A percentile compares a stretch with the other conserved stretches of the same genome.
These are phyloP conservation scores for Chelonus insularis DNA, from an alignment of 1,140 invertebrate species.

Conservation along the genomic window DNA sequence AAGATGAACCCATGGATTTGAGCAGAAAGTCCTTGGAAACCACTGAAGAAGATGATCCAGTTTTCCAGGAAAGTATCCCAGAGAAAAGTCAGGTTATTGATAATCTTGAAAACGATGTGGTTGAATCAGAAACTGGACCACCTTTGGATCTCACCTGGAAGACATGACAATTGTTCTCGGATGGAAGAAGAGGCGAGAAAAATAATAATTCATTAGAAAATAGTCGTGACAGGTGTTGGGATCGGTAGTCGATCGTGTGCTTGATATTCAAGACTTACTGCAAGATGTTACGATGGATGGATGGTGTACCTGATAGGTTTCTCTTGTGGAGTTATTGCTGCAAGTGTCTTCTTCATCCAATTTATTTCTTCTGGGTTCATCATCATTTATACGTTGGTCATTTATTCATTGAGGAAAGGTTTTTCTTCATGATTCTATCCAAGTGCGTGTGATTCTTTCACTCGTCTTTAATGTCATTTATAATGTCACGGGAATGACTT, in stretches of 20 bases:
- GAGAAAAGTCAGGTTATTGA: too few relatives aligned
- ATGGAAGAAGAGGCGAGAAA: background rate
- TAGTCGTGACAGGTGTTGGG: background rate
- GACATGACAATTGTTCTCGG: conserved; percentile 51
- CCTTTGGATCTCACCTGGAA: conserved; percentile 71
- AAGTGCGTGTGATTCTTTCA: background rate
- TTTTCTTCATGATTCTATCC: background rate
- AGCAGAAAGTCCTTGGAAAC: conserved; percentile 67
- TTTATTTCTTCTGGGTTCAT: too few relatives aligned
- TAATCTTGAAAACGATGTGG: conserved; percentile 39
- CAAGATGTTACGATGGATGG: too few relatives aligned
- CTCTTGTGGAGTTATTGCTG: too few relatives aligned
- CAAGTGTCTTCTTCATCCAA: too few relatives aligned
- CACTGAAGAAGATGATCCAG: conserved; percentile 13
- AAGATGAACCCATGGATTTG: conserved; percentile 77
- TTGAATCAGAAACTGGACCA: conserved; percentile 52
- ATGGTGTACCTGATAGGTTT: too few relatives aligned
- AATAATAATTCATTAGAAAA: background rate
- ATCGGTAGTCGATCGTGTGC: background rate
- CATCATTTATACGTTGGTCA: too few relatives aligned
- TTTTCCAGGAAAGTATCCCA: too few relatives aligned
- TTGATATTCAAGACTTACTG: too few relatives aligned
- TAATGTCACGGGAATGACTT: conserved; percentile 9
- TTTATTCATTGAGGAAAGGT: too few relatives aligned
- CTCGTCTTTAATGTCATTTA: conserved; percentile 8